Conservation (phyloP, 2,888 invertebrate genomes). For the Agrochola lota region DNA sequence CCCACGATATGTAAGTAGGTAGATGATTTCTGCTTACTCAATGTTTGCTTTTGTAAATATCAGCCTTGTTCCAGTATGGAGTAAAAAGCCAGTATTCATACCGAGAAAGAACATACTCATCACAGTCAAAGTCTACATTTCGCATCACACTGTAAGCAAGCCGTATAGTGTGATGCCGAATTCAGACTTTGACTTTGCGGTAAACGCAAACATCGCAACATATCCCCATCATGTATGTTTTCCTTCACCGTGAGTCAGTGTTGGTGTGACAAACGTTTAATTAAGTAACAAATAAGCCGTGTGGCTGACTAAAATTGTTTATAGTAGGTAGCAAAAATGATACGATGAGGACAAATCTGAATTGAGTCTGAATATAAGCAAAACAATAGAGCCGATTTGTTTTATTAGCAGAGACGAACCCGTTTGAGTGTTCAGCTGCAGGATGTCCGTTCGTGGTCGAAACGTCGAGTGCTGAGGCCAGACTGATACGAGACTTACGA, state of each 20-base stretch:
- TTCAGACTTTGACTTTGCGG: constrained; percentile 8
- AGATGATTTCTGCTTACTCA: no score
- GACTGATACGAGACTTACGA: constrained; percentile 22
- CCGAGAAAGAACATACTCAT: background rate
- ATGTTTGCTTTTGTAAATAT: background rate
- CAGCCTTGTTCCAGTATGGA: background rate
- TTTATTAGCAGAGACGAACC: constrained; percentile 12
- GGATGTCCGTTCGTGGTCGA: background rate
- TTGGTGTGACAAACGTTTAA: constrained; percentile 3
- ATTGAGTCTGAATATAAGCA: constrained; percentile 9
- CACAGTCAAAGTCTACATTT: no score
- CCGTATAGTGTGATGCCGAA: background rate
- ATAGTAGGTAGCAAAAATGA: background rate
- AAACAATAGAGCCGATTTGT: constrained; percentile 15
- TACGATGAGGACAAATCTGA: constrained; percentile 18
- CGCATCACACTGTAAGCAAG: no score
- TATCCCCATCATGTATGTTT: constrained; percentile 14
- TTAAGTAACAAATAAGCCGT: constrained; percentile 13
- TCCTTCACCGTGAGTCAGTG: constrained; percentile 38
- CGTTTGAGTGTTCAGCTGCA: constrained; percentile 25
- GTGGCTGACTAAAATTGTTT: background rate
- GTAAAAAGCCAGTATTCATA: background rate
- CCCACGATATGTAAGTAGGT: background rate
- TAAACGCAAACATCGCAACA: constrained; percentile 11
- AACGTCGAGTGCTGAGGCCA: constrained; percentile 6